Evolutionary conservation across 2,113 vertebrate genomes (phyloP).

Genomic region (Cololabis saira): DNA sequence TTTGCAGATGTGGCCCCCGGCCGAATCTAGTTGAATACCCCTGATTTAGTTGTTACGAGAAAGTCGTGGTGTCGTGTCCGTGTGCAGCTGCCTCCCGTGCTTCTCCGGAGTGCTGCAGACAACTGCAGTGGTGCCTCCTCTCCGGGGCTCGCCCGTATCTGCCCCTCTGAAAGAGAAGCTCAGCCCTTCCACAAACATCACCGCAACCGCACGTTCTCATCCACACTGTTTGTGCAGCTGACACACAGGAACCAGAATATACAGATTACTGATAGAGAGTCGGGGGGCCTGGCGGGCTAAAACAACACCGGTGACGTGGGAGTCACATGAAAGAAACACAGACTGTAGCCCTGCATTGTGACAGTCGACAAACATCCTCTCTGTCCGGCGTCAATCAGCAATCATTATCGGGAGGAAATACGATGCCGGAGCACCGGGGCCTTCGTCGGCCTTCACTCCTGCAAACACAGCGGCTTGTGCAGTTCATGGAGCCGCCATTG

Average conservation of each 20-base stretch:
- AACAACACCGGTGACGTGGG: conserved; percentile 50
- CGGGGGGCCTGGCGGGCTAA: conserved; percentile 26
- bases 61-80: conserved; percentile 27
- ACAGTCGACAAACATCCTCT: conserved; percentile 50
- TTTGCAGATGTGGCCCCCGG: too few relatives aligned
- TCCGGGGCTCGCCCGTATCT: conserved; percentile 59
- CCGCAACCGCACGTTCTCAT: conserved; percentile 22
- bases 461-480: conserved; percentile 33
- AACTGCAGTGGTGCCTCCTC: conserved; percentile 68
- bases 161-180: conserved; percentile 49
- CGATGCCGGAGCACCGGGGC: conserved; percentile 2
- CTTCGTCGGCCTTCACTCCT: conserved; percentile 8
- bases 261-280: conserved; percentile 36
- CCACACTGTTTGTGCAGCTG: conserved; percentile 64
- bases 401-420: conserved; percentile 40
- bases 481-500: conserved; percentile 60
- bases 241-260: conserved; percentile 58
- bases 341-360: conserved; percentile 24
- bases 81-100: conserved; percentile 32
- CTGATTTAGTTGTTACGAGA: conserved; percentile 8
- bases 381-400: conserved; percentile 30
- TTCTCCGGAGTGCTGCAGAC: conserved; percentile 63
- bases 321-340: conserved; percentile 34
- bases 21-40: too few relatives aligned
- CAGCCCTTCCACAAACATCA: conserved; percentile 58